Evolutionary conservation across 2,888 invertebrate genomes (phyloP).

Genomic region (Timema podura): DNA sequence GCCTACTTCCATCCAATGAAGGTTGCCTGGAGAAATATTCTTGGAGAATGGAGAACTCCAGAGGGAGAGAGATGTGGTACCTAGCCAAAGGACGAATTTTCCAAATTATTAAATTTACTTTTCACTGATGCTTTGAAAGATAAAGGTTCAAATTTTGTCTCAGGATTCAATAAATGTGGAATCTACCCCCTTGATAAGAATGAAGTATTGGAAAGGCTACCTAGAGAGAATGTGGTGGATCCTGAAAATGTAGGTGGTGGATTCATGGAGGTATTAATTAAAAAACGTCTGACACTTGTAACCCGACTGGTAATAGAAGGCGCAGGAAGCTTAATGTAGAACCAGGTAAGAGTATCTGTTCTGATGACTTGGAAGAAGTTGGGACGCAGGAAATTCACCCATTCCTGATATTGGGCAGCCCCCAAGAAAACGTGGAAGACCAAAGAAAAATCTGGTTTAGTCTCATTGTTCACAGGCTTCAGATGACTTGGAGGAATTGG

Average conservation of each 20-base stretch:
- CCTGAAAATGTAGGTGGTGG: not conserved
- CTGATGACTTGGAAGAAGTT: too few species aligned
- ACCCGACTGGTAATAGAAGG: not conserved
- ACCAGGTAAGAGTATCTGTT: slow-evolving; percentile 21
- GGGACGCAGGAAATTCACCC: too few species aligned
- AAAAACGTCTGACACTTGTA: slow-evolving; percentile 10
- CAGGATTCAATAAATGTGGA: slow-evolving; percentile 25
- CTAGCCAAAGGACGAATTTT: too few species aligned
- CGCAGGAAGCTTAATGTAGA: slow-evolving; percentile 12
- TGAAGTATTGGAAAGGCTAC: slow-evolving; percentile 15
- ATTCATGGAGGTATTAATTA: slow-evolving; percentile 3
- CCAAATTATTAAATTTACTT: too few species aligned
- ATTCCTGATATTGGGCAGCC: too few species aligned
- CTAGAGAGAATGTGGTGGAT: not conserved
- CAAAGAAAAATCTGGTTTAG: too few species aligned
- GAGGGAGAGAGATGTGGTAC: too few species aligned
- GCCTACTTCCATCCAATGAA: slow-evolving; percentile 40
- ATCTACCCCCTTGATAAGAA: slow-evolving; percentile 18
- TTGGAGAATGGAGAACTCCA: slow-evolving; percentile 30
- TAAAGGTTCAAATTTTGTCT: slow-evolving; percentile 10
- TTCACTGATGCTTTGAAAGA: too few species aligned
- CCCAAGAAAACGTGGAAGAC: too few species aligned
- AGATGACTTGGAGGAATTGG: too few species aligned
- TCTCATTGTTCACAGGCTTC: too few species aligned
- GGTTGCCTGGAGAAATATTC: slow-evolving; percentile 34